Percentiles rank a stretch among this genome's conserved stretches.
phyloP scores from a whole-genome alignment of 2,113 vertebrate genomes.

The Zosterops hypoxanthus region DNA sequence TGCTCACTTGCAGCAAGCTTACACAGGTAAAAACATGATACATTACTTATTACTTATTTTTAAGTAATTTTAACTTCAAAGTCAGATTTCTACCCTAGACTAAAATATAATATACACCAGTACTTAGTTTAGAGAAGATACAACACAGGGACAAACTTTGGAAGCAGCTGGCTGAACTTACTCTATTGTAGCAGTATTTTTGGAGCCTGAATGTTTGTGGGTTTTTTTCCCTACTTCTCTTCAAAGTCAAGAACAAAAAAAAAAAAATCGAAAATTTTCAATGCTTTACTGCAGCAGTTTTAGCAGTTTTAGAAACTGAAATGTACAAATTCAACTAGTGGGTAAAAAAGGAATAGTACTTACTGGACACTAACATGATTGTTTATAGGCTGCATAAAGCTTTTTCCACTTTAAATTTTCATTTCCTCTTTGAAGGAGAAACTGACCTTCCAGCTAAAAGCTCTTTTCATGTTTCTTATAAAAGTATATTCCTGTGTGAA shows the following conservation, averaged over 20 bases:
- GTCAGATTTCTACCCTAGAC: not conserved
- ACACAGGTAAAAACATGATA: slow-evolving; percentile 83
- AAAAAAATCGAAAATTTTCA: not conserved
- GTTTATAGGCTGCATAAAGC: not conserved
- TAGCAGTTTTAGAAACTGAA: not conserved
- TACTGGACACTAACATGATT: not conserved
- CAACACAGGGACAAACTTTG: not conserved
- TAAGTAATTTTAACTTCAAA: not conserved
- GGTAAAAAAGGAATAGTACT: not conserved
- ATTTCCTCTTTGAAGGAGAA: not conserved
- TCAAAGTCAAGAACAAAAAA: not conserved
- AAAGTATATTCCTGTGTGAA: not conserved
- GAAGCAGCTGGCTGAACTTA: not conserved
- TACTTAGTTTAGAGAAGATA: not conserved
- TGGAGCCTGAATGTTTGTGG: not conserved
- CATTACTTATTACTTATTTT: not conserved
- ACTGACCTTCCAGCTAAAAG: not conserved
- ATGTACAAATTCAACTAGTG: not conserved
- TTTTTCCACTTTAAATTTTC: not conserved
- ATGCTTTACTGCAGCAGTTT: not conserved
- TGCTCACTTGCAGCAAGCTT: slow-evolving; percentile 93
- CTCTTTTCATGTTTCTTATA: not conserved
- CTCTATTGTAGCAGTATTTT: not conserved
- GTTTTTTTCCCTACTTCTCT: not conserved
- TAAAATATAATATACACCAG: not conserved